These are phyloP conservation scores for Folsomia manolachei DNA, from an alignment of 2,888 invertebrate species.

Conservation along the genomic window DNA sequence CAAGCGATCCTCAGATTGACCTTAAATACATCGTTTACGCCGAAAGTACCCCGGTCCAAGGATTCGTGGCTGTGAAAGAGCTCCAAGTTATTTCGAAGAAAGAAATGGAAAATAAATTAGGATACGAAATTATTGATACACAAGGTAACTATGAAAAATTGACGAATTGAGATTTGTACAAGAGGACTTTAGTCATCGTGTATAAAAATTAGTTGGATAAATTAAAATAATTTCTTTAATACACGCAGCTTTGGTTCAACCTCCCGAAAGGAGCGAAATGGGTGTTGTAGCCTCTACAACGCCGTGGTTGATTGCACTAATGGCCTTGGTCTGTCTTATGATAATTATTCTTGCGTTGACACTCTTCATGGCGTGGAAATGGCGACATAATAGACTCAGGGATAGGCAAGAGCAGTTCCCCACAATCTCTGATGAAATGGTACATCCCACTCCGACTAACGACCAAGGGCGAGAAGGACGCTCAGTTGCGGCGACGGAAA, in stretches of 20 bases:
- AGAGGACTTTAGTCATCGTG: neutral
- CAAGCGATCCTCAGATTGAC: slow-evolving; percentile 20
- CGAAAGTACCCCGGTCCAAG: slow-evolving; percentile 47
- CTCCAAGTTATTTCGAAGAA: slow-evolving; percentile 37
- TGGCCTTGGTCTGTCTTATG: slow-evolving; percentile 40
- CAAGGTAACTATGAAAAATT: slow-evolving; percentile 43
- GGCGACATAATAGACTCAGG: slow-evolving; percentile 46
- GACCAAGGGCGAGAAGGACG: neutral
- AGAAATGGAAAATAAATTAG: slow-evolving; percentile 48
- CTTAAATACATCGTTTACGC: slow-evolving; percentile 48
- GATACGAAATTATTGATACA: slow-evolving; percentile 48
- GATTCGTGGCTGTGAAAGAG: slow-evolving; percentile 47
- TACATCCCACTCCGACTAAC: too few relatives aligned
- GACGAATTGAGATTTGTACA: too few relatives aligned
- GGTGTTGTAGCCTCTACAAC: slow-evolving; percentile 25
- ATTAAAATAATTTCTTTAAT: too few relatives aligned
- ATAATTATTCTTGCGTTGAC: slow-evolving; percentile 38
- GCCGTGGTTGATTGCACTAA: slow-evolving; percentile 46
- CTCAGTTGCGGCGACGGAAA: neutral
- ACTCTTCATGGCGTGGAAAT: slow-evolving; percentile 48
- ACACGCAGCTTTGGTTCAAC: slow-evolving; percentile 27
- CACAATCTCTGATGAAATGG: neutral
- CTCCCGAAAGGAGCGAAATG: neutral
- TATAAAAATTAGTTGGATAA: neutral
- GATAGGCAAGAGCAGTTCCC: slow-evolving; percentile 17